Percentiles rank a stretch among this genome's conserved stretches.
These are phyloP conservation scores for Malurus cyaneus DNA, from an alignment of 2,113 vertebrate genomes.

Conservation along the genomic window DNA sequence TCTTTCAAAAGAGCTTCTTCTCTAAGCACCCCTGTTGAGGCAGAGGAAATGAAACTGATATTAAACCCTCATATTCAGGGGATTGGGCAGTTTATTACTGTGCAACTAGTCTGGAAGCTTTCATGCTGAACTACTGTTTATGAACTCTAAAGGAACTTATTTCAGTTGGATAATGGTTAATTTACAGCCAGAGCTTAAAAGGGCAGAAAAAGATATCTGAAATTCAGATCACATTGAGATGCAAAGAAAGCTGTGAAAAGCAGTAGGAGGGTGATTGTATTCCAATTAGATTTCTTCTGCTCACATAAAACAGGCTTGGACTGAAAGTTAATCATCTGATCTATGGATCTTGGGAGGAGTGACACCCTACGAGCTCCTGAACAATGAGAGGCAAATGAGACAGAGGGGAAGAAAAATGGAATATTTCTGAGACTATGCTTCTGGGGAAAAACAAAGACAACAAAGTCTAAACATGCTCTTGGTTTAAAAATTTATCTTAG, in stretches of 20 bases:
- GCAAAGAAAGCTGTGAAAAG: conserved; percentile 67
- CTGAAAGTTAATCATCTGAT: conserved; percentile 74
- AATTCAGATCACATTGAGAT: conserved; percentile 74
- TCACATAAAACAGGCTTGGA: conserved; percentile 51
- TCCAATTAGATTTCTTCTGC: conserved; percentile 72
- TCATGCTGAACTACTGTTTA: conserved; percentile 47
- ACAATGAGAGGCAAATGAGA: conserved; percentile 43
- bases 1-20: neutral
- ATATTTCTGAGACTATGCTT: neutral
- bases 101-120: neutral
- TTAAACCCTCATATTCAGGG: neutral
- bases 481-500: neutral
- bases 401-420: neutral
- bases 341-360: conserved; percentile 60
- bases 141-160: conserved; percentile 62
- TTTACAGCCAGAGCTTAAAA: conserved; percentile 68
- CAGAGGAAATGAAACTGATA: neutral
- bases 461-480: neutral
- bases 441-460: conserved; percentile 5
- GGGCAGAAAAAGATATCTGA: conserved; percentile 68
- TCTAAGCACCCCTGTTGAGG: neutral
- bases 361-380: conserved; percentile 37
- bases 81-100: neutral
- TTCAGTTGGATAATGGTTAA: conserved; percentile 62
- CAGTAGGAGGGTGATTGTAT: conserved; percentile 62